Percentiles rank a stretch among this genome's conserved stretches.
phyloP scores from a whole-genome alignment of 2,888 invertebrate species.

The Limulus polyphemus region DNA sequence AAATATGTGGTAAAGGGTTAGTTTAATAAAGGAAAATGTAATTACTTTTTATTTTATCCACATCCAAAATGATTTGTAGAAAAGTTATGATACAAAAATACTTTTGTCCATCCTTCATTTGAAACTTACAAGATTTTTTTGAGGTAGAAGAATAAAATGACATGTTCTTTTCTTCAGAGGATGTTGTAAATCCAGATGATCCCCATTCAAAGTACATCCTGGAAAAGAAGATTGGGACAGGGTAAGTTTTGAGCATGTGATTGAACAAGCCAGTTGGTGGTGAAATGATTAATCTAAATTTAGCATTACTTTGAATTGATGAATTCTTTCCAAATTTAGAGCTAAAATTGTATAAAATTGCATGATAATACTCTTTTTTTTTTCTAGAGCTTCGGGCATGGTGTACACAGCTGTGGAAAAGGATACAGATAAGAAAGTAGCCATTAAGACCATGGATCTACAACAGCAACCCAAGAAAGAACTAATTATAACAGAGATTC shows the following conservation, averaged over 20 bases:
- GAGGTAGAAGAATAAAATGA: constrained; percentile 22
- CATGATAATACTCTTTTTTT: constrained; percentile 19
- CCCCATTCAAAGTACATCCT: constrained; percentile 66
- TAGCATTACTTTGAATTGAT: neutral
- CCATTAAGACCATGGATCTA: constrained; percentile 92
- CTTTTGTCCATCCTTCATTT: too few species aligned
- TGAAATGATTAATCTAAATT: too few species aligned
- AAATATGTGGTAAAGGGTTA: too few species aligned
- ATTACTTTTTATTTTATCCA: too few species aligned
- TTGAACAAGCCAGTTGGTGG: too few species aligned
- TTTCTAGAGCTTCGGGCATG: constrained; percentile 62
- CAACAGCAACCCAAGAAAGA: constrained; percentile 91
- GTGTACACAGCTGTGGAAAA: constrained; percentile 79
- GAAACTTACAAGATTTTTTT: too few species aligned
- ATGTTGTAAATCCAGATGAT: constrained; percentile 68
- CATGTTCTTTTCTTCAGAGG: constrained; percentile 32
- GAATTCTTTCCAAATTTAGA: neutral
- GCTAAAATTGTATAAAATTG: constrained; percentile 1
- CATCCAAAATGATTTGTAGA: too few species aligned
- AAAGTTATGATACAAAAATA: too few species aligned
- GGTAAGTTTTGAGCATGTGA: constrained; percentile 38
- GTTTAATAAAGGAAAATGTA: too few species aligned
- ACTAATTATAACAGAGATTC: constrained; percentile 83
- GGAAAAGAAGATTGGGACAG: constrained; percentile 73
- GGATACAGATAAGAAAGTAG: constrained; percentile 60